Evolutionary conservation across 1,140 invertebrate species (phyloP).

Genomic region (Papilio aristodemus): DNA sequence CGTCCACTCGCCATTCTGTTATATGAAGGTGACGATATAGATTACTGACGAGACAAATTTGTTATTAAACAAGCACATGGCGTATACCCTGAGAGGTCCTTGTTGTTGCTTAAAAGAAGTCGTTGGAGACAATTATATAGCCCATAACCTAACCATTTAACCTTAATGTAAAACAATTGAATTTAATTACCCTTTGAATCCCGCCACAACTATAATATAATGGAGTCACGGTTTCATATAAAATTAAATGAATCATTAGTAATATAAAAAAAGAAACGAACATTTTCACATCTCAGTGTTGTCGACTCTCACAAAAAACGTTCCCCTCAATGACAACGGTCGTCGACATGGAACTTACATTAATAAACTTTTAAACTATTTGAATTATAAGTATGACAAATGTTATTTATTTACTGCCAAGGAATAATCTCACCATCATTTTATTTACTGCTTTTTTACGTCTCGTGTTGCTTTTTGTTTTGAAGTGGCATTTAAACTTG

Average conservation of each 20-base stretch:
- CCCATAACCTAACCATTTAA: too few relatives aligned
- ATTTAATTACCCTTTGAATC: neutral
- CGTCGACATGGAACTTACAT: neutral
- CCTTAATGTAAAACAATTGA: neutral
- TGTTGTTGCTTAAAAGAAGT: too few relatives aligned
- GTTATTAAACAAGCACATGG: too few relatives aligned
- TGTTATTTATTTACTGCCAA: too few relatives aligned
- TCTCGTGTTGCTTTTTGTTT: too few relatives aligned
- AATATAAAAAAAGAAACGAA: neutral
- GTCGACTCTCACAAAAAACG: neutral
- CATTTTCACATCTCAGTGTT: conserved; percentile 10
- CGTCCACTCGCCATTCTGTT: conserved; percentile 67
- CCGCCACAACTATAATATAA: neutral
- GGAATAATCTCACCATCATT: too few relatives aligned
- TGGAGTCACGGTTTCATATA: neutral
- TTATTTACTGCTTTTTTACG: too few relatives aligned
- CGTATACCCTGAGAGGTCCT: too few relatives aligned
- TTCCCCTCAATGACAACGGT: conserved; percentile 18
- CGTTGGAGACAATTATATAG: too few relatives aligned
- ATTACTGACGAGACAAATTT: too few relatives aligned
- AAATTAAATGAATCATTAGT: conserved; percentile 9
- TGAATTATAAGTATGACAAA: too few relatives aligned
- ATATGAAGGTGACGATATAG: neutral
- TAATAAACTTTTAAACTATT: neutral
- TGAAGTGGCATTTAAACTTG: too few relatives aligned